phyloP scores from a whole-genome alignment of 2,888 invertebrate genomes.

The Malthinus flaveolus region DNA sequence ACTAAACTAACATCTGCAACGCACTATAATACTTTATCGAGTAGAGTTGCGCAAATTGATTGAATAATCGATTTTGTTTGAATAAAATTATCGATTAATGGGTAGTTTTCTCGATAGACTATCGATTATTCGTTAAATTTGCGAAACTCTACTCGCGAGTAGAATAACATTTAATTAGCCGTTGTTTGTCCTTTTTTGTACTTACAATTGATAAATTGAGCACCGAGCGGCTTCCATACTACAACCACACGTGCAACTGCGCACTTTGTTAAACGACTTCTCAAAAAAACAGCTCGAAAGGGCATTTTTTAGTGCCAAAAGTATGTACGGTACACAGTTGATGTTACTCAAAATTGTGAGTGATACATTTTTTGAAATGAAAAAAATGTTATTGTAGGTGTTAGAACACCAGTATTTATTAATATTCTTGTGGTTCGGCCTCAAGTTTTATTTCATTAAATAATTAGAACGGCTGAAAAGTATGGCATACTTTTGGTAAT shows the following conservation, averaged over 20 bases:
- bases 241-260: slow-evolving; percentile 46
- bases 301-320: slow-evolving; percentile 34
- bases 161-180: background rate
- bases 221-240: slow-evolving; percentile 48
- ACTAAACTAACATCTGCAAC: too few relatives aligned
- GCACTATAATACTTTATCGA: too few relatives aligned
- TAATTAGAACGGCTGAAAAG: background rate
- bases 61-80: too few relatives aligned
- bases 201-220: slow-evolving; percentile 29
- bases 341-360: slow-evolving; percentile 1
- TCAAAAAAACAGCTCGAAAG: slow-evolving; percentile 32
- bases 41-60: too few relatives aligned
- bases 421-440: background rate
- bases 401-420: background rate
- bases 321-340: slow-evolving; percentile 27
- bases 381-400: background rate
- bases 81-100: too few relatives aligned
- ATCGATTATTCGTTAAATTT: too few relatives aligned
- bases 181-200: slow-evolving; percentile 1
- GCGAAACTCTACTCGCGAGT: background rate
- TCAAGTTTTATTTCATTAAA: background rate
- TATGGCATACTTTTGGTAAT: slow-evolving; percentile 27
- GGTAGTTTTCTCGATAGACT: too few relatives aligned
- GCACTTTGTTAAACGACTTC: slow-evolving; percentile 49
- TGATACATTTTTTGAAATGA: background rate